These are phyloP conservation scores for Pempheris klunzingeri DNA, from an alignment of 2,797 vertebrate genomes.

Conservation along the genomic window DNA sequence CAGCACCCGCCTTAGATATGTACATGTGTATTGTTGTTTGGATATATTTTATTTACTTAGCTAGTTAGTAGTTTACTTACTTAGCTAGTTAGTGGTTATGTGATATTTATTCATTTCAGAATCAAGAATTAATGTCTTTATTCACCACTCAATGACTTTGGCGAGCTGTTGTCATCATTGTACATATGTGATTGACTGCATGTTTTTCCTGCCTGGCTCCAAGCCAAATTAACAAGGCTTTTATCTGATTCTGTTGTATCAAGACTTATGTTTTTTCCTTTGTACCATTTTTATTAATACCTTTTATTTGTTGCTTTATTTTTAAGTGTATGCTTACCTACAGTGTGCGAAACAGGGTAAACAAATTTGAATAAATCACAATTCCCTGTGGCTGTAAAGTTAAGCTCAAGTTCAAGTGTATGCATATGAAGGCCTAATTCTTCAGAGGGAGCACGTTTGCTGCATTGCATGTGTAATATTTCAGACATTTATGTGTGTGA, in stretches of 20 bases:
- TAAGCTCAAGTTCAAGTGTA: neutral
- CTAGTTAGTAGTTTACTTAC: too few relatives aligned
- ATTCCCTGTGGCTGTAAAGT: neutral
- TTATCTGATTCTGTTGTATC: neutral
- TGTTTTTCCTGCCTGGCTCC: neutral
- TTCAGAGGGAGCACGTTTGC: neutral
- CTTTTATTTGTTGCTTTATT: slow-evolving; percentile 5
- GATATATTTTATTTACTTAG: neutral
- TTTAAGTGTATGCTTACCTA: neutral
- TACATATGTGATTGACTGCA: neutral
- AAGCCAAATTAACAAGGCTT: neutral
- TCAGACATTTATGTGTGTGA: slow-evolving; percentile 7
- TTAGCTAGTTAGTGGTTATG: neutral
- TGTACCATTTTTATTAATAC: neutral
- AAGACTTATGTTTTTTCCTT: neutral
- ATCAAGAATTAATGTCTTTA: too few relatives aligned
- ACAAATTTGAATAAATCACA: neutral
- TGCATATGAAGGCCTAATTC: too few relatives aligned
- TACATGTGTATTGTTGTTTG: neutral
- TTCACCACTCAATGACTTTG: neutral
- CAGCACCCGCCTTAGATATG: neutral
- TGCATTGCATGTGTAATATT: neutral
- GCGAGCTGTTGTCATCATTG: too few relatives aligned
- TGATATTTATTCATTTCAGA: neutral
- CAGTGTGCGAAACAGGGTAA: neutral